A percentile compares a stretch with the other conserved stretches of the same genome.
Evolutionary conservation across 2,797 vertebrate genomes (phyloP).

Genomic region (Acropternis orthonyx): DNA sequence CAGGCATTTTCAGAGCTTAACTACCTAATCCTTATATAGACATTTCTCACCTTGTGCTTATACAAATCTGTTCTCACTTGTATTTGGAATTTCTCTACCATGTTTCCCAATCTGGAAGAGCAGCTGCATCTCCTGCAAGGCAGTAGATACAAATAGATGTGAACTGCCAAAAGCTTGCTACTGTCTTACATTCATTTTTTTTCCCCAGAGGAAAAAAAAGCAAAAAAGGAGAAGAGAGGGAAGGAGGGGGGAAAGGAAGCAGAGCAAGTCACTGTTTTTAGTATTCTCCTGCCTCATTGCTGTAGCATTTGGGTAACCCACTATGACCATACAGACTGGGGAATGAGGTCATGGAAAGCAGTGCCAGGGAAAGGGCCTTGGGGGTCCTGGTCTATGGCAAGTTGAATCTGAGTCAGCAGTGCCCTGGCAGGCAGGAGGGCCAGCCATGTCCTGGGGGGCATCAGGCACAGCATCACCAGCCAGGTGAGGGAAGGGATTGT

Average conservation of each 20-base stretch:
- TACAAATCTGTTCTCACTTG: neutral
- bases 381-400: too few relatives aligned
- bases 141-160: neutral
- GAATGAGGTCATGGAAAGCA: too few relatives aligned
- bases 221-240: neutral
- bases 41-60: neutral
- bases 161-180: neutral
- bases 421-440: too few relatives aligned
- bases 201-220: too few relatives aligned
- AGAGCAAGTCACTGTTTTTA: neutral
- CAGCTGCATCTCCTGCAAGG: neutral
- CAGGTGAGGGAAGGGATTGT: too few relatives aligned
- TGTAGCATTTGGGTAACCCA: neutral
- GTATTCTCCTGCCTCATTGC: neutral
- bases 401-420: too few relatives aligned
- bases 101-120: neutral
- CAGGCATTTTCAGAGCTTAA: neutral
- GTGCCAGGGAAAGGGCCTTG: too few relatives aligned
- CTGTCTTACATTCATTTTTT: neutral
- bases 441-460: too few relatives aligned
- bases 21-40: neutral
- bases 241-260: neutral
- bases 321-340: too few relatives aligned
- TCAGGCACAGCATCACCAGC: too few relatives aligned
- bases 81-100: neutral